phyloP scores from a whole-genome alignment of 2,797 vertebrate genomes.

The Cichlasoma orientale region DNA sequence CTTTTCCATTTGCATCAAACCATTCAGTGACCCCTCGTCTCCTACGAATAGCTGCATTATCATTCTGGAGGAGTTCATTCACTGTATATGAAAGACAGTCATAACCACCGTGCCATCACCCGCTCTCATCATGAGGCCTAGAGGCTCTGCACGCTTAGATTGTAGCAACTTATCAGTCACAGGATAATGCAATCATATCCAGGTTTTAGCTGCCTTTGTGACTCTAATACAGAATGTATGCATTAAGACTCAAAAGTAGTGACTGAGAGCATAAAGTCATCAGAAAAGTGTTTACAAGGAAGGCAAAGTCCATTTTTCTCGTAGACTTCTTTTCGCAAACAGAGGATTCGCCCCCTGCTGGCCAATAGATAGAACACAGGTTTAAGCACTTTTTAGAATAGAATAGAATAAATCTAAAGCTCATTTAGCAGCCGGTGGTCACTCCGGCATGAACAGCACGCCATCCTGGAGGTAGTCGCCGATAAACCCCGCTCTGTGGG shows the following conservation, averaged over 20 bases:
- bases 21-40: neutral
- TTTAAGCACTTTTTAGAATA: no score
- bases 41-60: neutral
- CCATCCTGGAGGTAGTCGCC: no score
- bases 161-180: neutral
- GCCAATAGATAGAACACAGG: neutral
- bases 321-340: neutral
- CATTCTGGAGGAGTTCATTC: neutral
- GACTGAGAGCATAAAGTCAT: no score
- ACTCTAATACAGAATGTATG: no score
- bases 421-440: no score
- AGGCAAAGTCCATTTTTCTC: neutral
- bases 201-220: no score
- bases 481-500: no score
- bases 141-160: neutral
- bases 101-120: neutral
- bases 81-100: neutral
- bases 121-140: neutral
- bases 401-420: no score
- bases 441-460: no score
- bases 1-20: neutral
- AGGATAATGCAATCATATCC: no score
- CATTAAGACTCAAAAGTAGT: no score
- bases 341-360: neutral
- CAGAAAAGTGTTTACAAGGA: no score